Base-by-base conservation (phyloP, 2,888 invertebrate genomes). In the Epinotia nisella region DNA sequence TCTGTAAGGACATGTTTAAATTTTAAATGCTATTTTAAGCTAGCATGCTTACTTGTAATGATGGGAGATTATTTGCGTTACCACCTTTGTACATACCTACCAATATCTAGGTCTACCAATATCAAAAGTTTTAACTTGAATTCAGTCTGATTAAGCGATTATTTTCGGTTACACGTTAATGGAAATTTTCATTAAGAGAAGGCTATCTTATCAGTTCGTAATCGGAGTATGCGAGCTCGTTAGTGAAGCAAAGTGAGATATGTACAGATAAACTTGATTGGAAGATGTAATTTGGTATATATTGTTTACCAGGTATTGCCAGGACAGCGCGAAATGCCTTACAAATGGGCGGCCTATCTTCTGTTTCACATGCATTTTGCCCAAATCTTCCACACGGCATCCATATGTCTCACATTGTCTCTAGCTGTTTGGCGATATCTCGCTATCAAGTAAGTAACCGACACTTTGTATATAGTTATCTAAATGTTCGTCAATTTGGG, bases 391-490 rank as follows among this genome's bases (percentile, higher is more conserved):
- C 98, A 98, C 88, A 97, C 97, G 0, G 96, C 96, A 19, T 97
- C 97, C 45, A 97, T 97, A 76, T 97, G 97, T 88, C 94, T 98
- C 78, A 97, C 97, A 0, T 94, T 96, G 9, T 96, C 96, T 0
- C 90, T 97, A 77, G 98, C 98, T 10, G 95, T 98, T 65, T 98
- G 98, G 96, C 95, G 98, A 83, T 97, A 97, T 87, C 94, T 97
- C 70, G 97, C 96, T 76, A 96, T 97, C 85, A 96, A 96, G 97
- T 97, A 90, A 95, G 95, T 91, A 71, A 41, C 11, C 9, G 49
- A 35, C 17, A 3, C 53, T 45, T 4, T 2, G 17, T 19, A 53
- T 19, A 19, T 1, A 17, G 19, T n/a, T n/a, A 17, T 19, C 5
- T 53, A 17, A 53, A 24, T 45, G 61, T 45, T 24, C 19, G 19